Evolutionary conservation across 2,888 invertebrate species (phyloP).

Genomic region (Eupeodes latifasciatus): DNA sequence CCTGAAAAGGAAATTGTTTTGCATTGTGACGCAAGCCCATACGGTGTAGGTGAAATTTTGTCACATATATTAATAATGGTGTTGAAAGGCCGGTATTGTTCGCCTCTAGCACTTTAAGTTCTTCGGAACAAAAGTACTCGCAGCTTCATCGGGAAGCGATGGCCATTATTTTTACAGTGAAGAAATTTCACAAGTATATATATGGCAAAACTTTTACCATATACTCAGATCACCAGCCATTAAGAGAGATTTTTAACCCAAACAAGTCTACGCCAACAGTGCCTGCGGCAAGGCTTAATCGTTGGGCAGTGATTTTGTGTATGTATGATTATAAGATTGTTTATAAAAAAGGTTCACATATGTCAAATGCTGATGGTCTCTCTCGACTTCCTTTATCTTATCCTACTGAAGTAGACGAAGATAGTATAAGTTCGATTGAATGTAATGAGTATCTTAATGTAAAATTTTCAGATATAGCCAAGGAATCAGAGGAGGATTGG

Average conservation of each 20-base stretch:
- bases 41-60: too few relatives aligned
- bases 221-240: conserved; percentile 35
- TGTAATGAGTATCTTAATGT: conserved; percentile 11
- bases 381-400: too few relatives aligned
- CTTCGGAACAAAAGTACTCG: conserved; percentile 24
- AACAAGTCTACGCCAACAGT: conserved; percentile 41
- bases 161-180: conserved; percentile 28
- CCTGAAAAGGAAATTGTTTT: too few relatives aligned
- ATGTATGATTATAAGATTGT: conserved; percentile 55
- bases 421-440: conserved; percentile 10
- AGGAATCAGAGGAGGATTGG: conserved; percentile 7
- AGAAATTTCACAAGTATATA: conserved; percentile 35
- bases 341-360: conserved; percentile 29
- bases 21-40: too few relatives aligned
- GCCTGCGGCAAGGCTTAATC: conserved; percentile 42
- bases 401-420: conserved; percentile 16
- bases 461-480: conserved; percentile 3
- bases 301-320: conserved; percentile 41
- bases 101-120: conserved; percentile 16
- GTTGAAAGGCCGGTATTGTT: conserved; percentile 15
- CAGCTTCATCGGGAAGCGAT: conserved; percentile 27
- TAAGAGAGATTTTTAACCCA: conserved; percentile 44
- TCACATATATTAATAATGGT: conserved; percentile 5
- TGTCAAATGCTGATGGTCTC: too few relatives aligned
- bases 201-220: conserved; percentile 22